Conservation (phyloP, 2,888 invertebrate species). For the Volucella bombylans region DNA sequence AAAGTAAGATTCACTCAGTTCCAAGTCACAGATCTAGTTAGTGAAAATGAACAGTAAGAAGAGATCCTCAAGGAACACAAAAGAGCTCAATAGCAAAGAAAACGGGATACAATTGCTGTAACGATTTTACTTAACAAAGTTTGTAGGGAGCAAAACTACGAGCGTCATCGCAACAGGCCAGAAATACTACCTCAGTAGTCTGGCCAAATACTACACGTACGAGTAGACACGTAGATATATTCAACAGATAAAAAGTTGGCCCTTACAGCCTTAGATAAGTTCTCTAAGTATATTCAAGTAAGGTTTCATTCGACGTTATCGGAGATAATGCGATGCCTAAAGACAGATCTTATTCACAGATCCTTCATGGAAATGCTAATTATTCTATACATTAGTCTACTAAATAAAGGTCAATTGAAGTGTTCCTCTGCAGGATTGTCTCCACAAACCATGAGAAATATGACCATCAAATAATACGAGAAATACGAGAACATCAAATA, state of each 20-base stretch:
- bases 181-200: background rate
- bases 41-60: background rate
- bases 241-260: slow-evolving; percentile 19
- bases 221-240: background rate
- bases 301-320: slow-evolving; percentile 34
- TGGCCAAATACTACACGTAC: too few relatives aligned
- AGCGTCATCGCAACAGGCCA: background rate
- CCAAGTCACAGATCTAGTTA: background rate
- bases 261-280: slow-evolving; percentile 47
- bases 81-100: slow-evolving; percentile 15
- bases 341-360: background rate
- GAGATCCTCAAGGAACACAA: slow-evolving; percentile 20
- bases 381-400: too few relatives aligned
- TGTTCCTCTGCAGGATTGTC: too few relatives aligned
- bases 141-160: too few relatives aligned
- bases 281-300: slow-evolving; percentile 13
- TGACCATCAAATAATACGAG: too few relatives aligned
- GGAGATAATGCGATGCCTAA: slow-evolving; percentile 6
- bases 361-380: too few relatives aligned
- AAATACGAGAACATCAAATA: too few relatives aligned
- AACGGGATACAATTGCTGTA: slow-evolving; percentile 30
- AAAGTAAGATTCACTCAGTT: background rate
- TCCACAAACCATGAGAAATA: too few relatives aligned
- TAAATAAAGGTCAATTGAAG: too few relatives aligned
- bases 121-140: slow-evolving; percentile 31